These are phyloP conservation scores for Epinephelus cyanopodus DNA, from an alignment of 2,113 vertebrate species.

Conservation along the genomic window DNA sequence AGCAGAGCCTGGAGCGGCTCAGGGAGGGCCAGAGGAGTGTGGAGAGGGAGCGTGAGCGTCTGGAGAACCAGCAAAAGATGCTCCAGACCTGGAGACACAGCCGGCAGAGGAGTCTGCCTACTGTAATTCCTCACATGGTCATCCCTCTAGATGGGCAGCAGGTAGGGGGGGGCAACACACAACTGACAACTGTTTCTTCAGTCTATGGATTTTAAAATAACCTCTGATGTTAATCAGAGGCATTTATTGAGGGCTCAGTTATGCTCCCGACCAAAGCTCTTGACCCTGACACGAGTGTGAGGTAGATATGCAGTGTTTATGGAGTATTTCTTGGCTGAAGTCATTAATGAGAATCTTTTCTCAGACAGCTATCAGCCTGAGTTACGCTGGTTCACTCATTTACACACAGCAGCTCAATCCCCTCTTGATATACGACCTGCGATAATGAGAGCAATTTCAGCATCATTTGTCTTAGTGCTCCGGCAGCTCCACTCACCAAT, in stretches of 20 bases:
- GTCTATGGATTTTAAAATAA: neutral
- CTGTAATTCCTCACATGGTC: slow-evolving; percentile 74
- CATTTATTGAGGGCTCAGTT: neutral
- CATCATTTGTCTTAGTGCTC: slow-evolving; percentile 72
- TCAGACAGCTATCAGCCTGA: slow-evolving; percentile 43
- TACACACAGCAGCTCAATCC: slow-evolving; percentile 50
- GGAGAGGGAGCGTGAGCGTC: slow-evolving; percentile 87
- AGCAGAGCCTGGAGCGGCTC: slow-evolving; percentile 93
- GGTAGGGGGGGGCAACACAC: slow-evolving; percentile 44
- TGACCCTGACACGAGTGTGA: slow-evolving; percentile 26
- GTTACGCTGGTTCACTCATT: slow-evolving; percentile 47
- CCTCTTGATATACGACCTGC: slow-evolving; percentile 74
- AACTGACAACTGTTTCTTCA: neutral
- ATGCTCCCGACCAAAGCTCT: neutral
- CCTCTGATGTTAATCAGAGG: neutral
- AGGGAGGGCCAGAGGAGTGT: slow-evolving; percentile 90
- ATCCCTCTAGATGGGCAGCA: slow-evolving; percentile 79
- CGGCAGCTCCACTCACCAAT: slow-evolving; percentile 71
- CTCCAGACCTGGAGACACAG: slow-evolving; percentile 85
- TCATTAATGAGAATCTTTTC: slow-evolving; percentile 54
- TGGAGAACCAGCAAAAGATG: slow-evolving; percentile 86
- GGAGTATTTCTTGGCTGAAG: slow-evolving; percentile 43
- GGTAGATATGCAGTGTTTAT: slow-evolving; percentile 28
- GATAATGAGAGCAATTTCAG: slow-evolving; percentile 81
- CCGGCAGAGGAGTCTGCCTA: slow-evolving; percentile 85